Percentiles rank a stretch among this genome's conserved stretches.
Evolutionary conservation across 2,113 vertebrate genomes (phyloP).

Genomic region (Corynorhinus townsendii): DNA sequence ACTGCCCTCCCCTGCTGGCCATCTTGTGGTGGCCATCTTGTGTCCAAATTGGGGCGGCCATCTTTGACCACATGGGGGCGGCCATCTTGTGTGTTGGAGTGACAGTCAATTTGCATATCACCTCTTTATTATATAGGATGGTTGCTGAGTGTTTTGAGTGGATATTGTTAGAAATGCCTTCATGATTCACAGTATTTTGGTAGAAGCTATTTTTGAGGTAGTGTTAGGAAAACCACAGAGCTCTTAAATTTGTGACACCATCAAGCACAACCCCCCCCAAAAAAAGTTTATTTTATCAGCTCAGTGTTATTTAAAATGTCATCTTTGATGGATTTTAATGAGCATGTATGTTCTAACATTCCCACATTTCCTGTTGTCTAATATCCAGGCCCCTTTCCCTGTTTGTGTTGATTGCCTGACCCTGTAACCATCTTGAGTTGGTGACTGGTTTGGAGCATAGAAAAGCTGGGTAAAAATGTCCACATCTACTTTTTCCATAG

Average conservation of each 20-base stretch:
- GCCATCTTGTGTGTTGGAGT: too few species aligned
- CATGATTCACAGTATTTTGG: background rate
- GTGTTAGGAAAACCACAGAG: background rate
- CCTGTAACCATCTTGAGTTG: background rate
- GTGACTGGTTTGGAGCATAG: background rate
- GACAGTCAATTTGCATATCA: too few species aligned
- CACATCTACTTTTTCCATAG: background rate
- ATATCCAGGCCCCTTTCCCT: background rate
- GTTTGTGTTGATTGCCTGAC: background rate
- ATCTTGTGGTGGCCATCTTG: too few species aligned
- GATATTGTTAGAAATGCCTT: background rate
- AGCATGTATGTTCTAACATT: background rate
- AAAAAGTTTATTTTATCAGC: background rate
- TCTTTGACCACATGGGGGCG: too few species aligned
- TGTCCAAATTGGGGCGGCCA: too few species aligned
- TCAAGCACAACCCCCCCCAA: background rate
- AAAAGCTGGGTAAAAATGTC: background rate
- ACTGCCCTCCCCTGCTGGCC: too few species aligned
- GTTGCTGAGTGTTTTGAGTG: background rate
- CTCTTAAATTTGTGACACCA: background rate
- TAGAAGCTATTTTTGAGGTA: background rate
- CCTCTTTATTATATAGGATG: too few species aligned
- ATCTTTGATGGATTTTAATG: background rate
- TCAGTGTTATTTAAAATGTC: background rate
- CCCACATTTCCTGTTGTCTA: background rate